These are phyloP conservation scores for Sarcoramphus papa DNA, from an alignment of 2,797 vertebrate genomes.

Conservation along the genomic window DNA sequence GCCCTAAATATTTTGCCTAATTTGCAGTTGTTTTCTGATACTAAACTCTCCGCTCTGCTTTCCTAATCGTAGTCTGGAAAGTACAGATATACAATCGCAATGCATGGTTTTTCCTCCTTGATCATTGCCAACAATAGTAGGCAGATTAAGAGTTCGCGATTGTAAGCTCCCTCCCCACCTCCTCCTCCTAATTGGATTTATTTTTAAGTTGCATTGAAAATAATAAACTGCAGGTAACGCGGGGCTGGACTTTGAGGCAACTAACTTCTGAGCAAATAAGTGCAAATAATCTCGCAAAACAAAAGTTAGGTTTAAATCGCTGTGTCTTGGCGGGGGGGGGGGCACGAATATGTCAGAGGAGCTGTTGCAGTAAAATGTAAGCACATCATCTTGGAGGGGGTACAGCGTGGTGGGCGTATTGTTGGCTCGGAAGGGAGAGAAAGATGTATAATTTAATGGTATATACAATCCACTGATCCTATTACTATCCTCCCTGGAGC, in stretches of 20 bases:
- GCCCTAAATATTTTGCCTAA: conserved; percentile 51
- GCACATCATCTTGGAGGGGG: conserved; percentile 79
- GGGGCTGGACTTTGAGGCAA: conserved; percentile 73
- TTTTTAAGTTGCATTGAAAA: conserved; percentile 66
- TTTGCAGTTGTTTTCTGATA: conserved; percentile 39
- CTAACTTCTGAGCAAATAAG: conserved; percentile 86
- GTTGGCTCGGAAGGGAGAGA: conserved; percentile 86
- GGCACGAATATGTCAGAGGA: conserved; percentile 70
- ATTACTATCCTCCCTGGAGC: conserved; percentile 84
- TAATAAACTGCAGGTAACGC: conserved; percentile 71
- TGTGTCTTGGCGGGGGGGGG: conserved; percentile 45
- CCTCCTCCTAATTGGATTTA: conserved; percentile 61
- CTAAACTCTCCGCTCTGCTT: conserved; percentile 59
- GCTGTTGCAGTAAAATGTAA: conserved; percentile 77
- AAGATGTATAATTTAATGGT: conserved; percentile 92
- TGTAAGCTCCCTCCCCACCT: conserved; percentile 51
- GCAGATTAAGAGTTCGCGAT: conserved; percentile 75
- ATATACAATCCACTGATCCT: conserved; percentile 83
- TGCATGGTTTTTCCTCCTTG: conserved; percentile 69
- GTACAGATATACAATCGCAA: conserved; percentile 68
- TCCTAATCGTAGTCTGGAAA: conserved; percentile 69
- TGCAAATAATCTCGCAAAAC: conserved; percentile 76
- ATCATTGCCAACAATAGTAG: conserved; percentile 77
- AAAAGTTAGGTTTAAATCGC: conserved; percentile 81
- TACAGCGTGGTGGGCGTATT: conserved; percentile 85